Conservation (phyloP, 2,888 invertebrate species). For the Ecliptopera silaceata region DNA sequence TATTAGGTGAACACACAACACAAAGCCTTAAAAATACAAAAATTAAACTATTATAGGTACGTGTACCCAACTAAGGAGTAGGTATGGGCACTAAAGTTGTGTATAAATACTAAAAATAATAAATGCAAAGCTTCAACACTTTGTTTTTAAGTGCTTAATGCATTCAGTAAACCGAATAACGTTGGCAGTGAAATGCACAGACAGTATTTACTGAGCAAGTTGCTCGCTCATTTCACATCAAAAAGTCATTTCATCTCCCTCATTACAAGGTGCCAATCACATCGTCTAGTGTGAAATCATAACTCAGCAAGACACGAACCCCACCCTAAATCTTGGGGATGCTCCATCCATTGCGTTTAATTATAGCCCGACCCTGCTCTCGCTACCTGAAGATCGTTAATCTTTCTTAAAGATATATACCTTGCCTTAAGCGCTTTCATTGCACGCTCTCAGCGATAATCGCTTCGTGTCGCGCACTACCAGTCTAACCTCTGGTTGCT, state of each 20-base stretch:
- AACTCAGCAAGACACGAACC: slow-evolving; percentile 79
- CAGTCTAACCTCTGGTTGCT: slow-evolving; percentile 45
- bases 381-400: slow-evolving; percentile 81
- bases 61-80: no score
- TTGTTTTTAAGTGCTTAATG: no score
- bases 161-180: neutral
- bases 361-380: slow-evolving; percentile 75
- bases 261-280: slow-evolving; percentile 78
- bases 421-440: slow-evolving; percentile 63
- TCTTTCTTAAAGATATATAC: slow-evolving; percentile 83
- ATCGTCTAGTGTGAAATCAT: slow-evolving; percentile 75
- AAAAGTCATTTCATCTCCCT: slow-evolving; percentile 63
- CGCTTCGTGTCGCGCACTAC: slow-evolving; percentile 65
- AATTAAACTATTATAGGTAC: no score
- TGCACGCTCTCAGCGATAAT: slow-evolving; percentile 64
- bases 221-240: slow-evolving; percentile 46
- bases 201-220: slow-evolving; percentile 27
- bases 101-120: no score
- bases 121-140: no score
- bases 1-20: no score
- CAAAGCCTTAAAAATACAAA: no score
- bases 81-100: no score
- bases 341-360: slow-evolving; percentile 81
- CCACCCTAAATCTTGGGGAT: slow-evolving; percentile 78
- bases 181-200: neutral